Conservation (phyloP, 2,113 vertebrate genomes). For the Isurus oxyrinchus region DNA sequence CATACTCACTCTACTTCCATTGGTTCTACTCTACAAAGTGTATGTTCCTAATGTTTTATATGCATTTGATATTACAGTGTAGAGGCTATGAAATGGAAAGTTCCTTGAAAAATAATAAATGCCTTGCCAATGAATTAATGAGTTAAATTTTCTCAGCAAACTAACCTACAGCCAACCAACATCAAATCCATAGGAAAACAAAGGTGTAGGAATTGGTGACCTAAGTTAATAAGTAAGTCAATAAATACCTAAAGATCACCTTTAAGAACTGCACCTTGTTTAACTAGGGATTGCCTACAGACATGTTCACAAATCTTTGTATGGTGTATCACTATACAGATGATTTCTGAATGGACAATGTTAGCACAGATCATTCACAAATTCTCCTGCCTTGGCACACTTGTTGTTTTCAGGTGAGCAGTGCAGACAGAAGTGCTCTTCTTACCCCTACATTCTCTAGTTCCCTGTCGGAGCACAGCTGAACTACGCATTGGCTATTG, state of each 20-base stretch:
- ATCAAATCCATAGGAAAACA: neutral
- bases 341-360: neutral
- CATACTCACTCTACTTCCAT: neutral
- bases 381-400: neutral
- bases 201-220: neutral
- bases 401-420: neutral
- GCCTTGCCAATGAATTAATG: neutral
- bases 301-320: neutral
- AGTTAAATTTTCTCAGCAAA: neutral
- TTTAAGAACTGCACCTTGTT: neutral
- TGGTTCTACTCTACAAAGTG: neutral
- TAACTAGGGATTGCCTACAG: neutral
- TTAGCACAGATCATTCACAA: neutral
- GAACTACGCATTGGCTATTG: neutral
- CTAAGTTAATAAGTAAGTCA: conserved; percentile 23
- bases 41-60: neutral
- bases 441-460: neutral
- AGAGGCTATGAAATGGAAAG: neutral
- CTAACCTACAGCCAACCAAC: neutral
- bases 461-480: neutral
- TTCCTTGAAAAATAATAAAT: neutral
- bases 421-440: neutral
- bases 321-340: neutral
- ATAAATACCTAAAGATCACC: conserved; percentile 12
- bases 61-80: neutral